These are phyloP conservation scores for Odobenus rosmarus DNA, from an alignment of 2,113 vertebrate genomes.

Conservation along the genomic window DNA sequence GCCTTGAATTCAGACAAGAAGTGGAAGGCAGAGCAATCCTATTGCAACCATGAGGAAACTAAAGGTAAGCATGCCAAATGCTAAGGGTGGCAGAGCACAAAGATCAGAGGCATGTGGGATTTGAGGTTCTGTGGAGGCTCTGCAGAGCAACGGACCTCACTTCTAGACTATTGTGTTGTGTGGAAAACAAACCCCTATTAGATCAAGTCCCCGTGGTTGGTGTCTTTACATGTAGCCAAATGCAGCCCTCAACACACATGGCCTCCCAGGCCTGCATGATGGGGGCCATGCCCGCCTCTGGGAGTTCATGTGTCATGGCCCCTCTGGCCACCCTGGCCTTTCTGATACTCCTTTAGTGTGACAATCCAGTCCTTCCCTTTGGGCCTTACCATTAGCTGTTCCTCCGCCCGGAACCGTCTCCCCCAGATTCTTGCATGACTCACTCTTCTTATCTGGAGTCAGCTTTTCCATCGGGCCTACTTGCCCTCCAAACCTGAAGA, in stretches of 20 bases:
- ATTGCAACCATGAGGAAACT: neutral
- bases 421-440: too few relatives aligned
- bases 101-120: neutral
- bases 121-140: neutral
- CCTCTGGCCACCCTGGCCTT: neutral
- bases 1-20: neutral
- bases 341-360: neutral
- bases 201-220: neutral
- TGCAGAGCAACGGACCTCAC: neutral
- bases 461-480: neutral
- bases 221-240: neutral
- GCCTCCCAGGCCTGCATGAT: neutral
- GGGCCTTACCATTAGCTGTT: neutral
- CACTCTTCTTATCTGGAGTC: neutral
- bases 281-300: neutral
- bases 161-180: neutral
- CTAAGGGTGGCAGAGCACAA: neutral
- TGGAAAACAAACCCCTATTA: neutral
- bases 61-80: neutral
- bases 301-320: neutral
- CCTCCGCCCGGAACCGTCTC: accelerated
- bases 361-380: neutral
- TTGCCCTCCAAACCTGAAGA: neutral
- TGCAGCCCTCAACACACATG: neutral
- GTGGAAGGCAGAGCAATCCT: neutral